Evolutionary conservation across 2,113 vertebrate genomes (phyloP).

Genomic region (Brachyistius frenatus): DNA sequence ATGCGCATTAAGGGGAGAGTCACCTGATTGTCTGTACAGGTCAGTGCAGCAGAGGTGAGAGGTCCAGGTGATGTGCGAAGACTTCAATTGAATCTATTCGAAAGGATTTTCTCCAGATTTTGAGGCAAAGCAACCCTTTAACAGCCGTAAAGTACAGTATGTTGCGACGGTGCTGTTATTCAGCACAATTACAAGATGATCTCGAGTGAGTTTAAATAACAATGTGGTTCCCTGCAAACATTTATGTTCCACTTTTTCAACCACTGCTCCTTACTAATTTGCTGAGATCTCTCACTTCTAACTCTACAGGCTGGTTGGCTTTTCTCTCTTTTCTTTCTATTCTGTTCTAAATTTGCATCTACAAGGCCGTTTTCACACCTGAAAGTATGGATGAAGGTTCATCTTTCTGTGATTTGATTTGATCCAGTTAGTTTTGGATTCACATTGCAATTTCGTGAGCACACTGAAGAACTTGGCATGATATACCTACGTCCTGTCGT

Average conservation of each 20-base stretch:
- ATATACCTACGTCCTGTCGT: too few relatives aligned
- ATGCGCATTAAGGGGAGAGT: too few relatives aligned
- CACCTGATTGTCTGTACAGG: not conserved
- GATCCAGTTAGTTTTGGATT: too few relatives aligned
- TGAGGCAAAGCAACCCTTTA: not conserved
- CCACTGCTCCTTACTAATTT: slow-evolving; percentile 6
- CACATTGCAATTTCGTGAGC: too few relatives aligned
- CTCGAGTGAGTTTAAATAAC: slow-evolving; percentile 26
- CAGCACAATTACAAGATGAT: slow-evolving; percentile 25
- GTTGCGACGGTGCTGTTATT: slow-evolving; percentile 4
- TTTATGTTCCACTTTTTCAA: slow-evolving; percentile 12
- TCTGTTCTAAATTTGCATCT: not conserved
- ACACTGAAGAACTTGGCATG: too few relatives aligned
- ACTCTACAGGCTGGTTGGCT: not conserved
- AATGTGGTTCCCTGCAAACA: slow-evolving; percentile 2
- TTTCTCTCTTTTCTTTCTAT: not conserved
- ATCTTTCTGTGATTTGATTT: too few relatives aligned
- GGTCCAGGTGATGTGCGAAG: not conserved
- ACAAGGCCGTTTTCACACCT: too few relatives aligned
- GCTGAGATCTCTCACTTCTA: slow-evolving; percentile 13
- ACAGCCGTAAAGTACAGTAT: not conserved
- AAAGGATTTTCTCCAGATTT: not conserved
- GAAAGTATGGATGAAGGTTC: too few relatives aligned
- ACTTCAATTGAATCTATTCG: not conserved
- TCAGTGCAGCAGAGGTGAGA: not conserved